Base-by-base conservation (phyloP, 1,140 invertebrate species). In the Aphidius ervi region DNA sequence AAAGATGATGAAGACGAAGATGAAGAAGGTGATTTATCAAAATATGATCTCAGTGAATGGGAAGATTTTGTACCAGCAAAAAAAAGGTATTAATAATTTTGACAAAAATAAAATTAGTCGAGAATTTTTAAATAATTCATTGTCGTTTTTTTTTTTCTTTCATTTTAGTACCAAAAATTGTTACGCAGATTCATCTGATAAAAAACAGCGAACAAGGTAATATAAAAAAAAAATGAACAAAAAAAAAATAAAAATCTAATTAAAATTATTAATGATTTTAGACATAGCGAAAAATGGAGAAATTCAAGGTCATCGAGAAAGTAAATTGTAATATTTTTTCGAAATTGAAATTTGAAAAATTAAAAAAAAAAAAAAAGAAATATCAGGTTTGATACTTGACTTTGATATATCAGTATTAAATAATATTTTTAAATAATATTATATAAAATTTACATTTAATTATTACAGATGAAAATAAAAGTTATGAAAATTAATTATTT, bases 21-120 rank as follows among this genome's bases (percentile, higher is more conserved):
- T 3, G 87, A 88, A 56, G 89, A 89, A 61, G 89, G 82, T 23
- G 90, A 93, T 79, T 78, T 92, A 60, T 91, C 90, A 10, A 92
- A 92, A 74, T 93, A 93, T 71, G 89, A 92, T 76, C 78, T 93
- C 42, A 88, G 84, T 73, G 88, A 85, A 69, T 88, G 86, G 83
- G 88, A 86, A 54, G 82, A 83, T 54, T 79, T 82, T 61, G 80
- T 80, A 54, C 70, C 79, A 7, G 65, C 65, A 55, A 76, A 78
- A 64, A 78, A 77, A 64, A 76, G 68, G 78, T 79, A 70, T 55
- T 42, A 59, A 23, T 10, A 53, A 7, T 39, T 39, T 5, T 31
- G 2, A 37, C 9, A 37, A 41, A 52, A 42, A 43, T 47, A 53
- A 37, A 40, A 16, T 16, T 16, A 16, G 16, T 16, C 16, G 1